These are phyloP conservation scores for Drosophila paracracens DNA, from an alignment of 2,888 invertebrate species.

Conservation along the genomic window DNA sequence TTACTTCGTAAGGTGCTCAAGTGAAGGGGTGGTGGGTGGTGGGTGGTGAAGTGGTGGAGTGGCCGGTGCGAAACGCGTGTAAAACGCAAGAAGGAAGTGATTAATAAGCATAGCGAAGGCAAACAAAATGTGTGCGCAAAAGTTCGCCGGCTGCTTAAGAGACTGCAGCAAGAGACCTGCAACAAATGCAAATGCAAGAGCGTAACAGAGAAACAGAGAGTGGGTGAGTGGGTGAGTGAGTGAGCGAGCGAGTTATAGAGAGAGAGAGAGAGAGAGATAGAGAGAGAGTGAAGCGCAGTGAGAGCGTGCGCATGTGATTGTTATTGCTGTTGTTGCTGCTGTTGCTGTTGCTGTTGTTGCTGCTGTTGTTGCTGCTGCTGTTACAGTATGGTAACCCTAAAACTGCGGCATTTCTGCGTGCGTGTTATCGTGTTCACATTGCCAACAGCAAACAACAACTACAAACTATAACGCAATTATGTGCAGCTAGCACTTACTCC, in stretches of 20 bases:
- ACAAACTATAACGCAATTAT: slow-evolving; percentile 76
- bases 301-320: slow-evolving; percentile 65
- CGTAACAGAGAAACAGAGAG: background rate
- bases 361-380: slow-evolving; percentile 18
- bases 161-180: slow-evolving; percentile 45
- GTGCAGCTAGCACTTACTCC: slow-evolving; percentile 36
- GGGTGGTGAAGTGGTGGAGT: background rate
- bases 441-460: slow-evolving; percentile 47
- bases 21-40: background rate
- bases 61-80: slow-evolving; percentile 42
- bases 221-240: background rate
- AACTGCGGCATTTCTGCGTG: slow-evolving; percentile 46
- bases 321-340: background rate
- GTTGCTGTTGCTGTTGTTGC: slow-evolving; percentile 3
- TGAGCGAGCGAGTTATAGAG: background rate
- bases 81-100: slow-evolving; percentile 69
- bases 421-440: slow-evolving; percentile 62
- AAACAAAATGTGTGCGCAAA: slow-evolving; percentile 43
- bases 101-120: slow-evolving; percentile 64
- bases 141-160: slow-evolving; percentile 51
- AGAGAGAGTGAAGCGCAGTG: slow-evolving; percentile 50
- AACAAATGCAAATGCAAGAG: slow-evolving; percentile 22
- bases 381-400: slow-evolving; percentile 67
- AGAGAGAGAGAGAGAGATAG: background rate
- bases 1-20: background rate